phyloP scores from a whole-genome alignment of 2,113 vertebrate genomes.

The Monopterus albus region DNA sequence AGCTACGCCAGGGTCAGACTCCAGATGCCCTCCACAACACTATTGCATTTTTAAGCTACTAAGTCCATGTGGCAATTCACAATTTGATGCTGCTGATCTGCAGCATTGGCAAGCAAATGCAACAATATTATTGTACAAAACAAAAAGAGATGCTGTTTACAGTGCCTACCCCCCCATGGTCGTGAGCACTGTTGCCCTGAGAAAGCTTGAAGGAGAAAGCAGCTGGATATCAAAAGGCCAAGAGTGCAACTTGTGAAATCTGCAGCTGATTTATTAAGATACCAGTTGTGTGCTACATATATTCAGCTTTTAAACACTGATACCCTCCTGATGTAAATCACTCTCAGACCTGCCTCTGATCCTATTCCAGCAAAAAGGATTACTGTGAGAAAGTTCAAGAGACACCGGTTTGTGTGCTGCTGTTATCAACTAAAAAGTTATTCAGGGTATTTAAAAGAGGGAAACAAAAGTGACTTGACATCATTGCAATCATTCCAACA shows the following conservation, averaged over 20 bases:
- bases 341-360: not conserved
- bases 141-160: constrained; percentile 26
- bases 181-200: not conserved
- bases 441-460: not conserved
- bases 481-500: constrained; percentile 30
- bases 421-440: constrained; percentile 10
- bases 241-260: not conserved
- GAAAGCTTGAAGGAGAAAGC: constrained; percentile 10
- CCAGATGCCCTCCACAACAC: constrained; percentile 63
- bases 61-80: constrained; percentile 72
- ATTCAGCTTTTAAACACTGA: constrained; percentile 1
- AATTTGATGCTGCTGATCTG: constrained; percentile 69
- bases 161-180: not conserved
- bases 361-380: not conserved
- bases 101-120: constrained; percentile 56
- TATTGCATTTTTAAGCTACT: constrained; percentile 76
- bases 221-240: constrained; percentile 5
- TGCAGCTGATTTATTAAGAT: not conserved
- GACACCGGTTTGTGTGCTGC: constrained; percentile 3
- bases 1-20: constrained; percentile 77
- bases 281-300: not conserved
- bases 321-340: constrained; percentile 5
- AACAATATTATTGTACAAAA: constrained; percentile 53
- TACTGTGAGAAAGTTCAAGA: constrained; percentile 1
- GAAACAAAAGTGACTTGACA: constrained; percentile 8